A percentile compares a stretch with the other conserved stretches of the same genome.
phyloP scores from a whole-genome alignment of 1,140 invertebrate species.

The Procambarus virginalis region DNA sequence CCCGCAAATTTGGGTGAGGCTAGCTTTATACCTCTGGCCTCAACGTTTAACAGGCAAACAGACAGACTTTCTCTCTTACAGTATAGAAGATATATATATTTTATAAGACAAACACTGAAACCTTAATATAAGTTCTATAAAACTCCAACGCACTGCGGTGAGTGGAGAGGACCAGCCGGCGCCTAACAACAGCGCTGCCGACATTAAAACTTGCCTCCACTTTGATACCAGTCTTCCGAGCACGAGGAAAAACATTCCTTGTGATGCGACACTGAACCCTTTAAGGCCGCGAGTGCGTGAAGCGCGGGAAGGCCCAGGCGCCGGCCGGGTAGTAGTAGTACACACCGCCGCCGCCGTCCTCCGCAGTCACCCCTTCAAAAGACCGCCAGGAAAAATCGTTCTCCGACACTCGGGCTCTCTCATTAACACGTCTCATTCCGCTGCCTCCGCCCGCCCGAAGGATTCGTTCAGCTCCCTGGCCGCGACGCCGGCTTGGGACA shows the following conservation, averaged over 20 bases:
- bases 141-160: no score
- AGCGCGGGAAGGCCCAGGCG: not conserved
- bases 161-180: not conserved
- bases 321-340: not conserved
- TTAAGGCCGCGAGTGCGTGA: not conserved
- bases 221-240: not conserved
- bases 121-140: no score
- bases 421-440: slow-evolving; percentile 54
- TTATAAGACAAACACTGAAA: no score
- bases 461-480: not conserved
- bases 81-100: no score
- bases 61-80: no score
- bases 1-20: no score
- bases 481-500: no score
- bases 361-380: slow-evolving; percentile 9
- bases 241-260: not conserved
- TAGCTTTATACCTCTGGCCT: no score
- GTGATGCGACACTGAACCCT: not conserved
- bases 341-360: not conserved
- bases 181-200: not conserved
- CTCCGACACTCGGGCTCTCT: not conserved
- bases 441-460: slow-evolving; percentile 15
- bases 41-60: no score
- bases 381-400: slow-evolving; percentile 44
- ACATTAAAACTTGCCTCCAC: not conserved